phyloP scores from a whole-genome alignment of 2,888 invertebrate genomes.

The Cheilosia soror region DNA sequence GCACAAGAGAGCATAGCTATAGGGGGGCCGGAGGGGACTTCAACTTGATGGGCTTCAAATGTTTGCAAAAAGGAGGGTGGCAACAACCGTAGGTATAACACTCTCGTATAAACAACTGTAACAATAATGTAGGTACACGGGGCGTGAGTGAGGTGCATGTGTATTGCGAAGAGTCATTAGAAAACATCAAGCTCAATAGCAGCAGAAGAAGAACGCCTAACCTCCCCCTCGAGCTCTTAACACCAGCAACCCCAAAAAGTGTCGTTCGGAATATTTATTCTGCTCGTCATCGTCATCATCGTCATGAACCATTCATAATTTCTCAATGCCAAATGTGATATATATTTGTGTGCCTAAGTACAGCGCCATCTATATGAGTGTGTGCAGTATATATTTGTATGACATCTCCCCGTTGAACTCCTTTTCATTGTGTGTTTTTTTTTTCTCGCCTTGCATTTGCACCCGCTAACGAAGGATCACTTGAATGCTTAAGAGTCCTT shows the following conservation, averaged over 20 bases:
- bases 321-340: slow-evolving; percentile 53
- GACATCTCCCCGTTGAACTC: slow-evolving; percentile 39
- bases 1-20: not conserved
- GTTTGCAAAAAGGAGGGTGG: not conserved
- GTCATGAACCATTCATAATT: slow-evolving; percentile 55
- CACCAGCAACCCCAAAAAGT: slow-evolving; percentile 14
- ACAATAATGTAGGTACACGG: not conserved
- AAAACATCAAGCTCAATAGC: slow-evolving; percentile 18
- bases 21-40: not conserved
- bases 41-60: slow-evolving; percentile 37
- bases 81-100: slow-evolving; percentile 30
- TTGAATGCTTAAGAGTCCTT: slow-evolving; percentile 51
- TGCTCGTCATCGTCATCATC: slow-evolving; percentile 31
- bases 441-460: slow-evolving; percentile 4
- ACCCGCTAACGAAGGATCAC: slow-evolving; percentile 60
- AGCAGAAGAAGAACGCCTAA: not conserved
- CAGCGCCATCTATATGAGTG: not conserved
- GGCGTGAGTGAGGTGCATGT: not conserved
- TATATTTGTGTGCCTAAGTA: not conserved
- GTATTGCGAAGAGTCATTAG: slow-evolving; percentile 40
- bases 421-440: slow-evolving; percentile 25
- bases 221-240: not conserved
- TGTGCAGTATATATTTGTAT: slow-evolving; percentile 5
- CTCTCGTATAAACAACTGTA: slow-evolving; percentile 22
- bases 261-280: slow-evolving; percentile 33